These are phyloP conservation scores for Ormia ochracea DNA, from an alignment of 2,888 invertebrate species.

Conservation along the genomic window DNA sequence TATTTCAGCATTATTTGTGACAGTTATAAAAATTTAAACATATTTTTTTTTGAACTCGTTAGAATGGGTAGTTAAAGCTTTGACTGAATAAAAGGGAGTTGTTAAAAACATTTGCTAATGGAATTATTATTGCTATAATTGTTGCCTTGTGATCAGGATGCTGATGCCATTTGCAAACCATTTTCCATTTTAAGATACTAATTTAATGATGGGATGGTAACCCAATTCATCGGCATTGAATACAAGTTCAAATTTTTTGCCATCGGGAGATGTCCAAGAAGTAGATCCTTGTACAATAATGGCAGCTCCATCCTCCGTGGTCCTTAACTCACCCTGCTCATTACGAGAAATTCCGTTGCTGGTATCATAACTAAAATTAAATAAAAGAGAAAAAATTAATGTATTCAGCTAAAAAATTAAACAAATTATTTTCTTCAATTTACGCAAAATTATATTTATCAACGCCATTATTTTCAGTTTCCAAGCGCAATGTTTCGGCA, in stretches of 20 bases:
- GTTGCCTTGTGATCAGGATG: too few species aligned
- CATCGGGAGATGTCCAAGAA: constrained; percentile 79
- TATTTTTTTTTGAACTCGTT: too few species aligned
- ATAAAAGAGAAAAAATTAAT: neutral
- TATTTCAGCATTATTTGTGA: too few species aligned
- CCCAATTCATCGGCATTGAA: constrained; percentile 79
- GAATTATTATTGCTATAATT: too few species aligned
- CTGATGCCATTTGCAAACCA: neutral
- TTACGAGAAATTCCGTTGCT: constrained; percentile 77
- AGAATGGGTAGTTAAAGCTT: too few species aligned
- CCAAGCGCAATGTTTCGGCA: constrained; percentile 70
- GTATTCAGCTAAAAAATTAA: neutral
- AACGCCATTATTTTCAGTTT: constrained; percentile 79
- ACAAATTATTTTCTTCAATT: constrained; percentile 64
- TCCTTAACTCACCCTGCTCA: constrained; percentile 76
- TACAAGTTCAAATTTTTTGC: constrained; percentile 76
- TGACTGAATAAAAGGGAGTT: too few species aligned
- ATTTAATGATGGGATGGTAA: constrained; percentile 77
- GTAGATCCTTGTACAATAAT: constrained; percentile 80
- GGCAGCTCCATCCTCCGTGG: constrained; percentile 77
- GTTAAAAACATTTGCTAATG: neutral
- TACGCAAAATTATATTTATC: constrained; percentile 81
- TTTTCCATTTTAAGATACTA: constrained; percentile 65
- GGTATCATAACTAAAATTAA: constrained; percentile 74
- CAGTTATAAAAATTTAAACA: too few species aligned